Base-by-base conservation (phyloP, 2,113 vertebrate species). In the Entomyzon cyanotis region DNA sequence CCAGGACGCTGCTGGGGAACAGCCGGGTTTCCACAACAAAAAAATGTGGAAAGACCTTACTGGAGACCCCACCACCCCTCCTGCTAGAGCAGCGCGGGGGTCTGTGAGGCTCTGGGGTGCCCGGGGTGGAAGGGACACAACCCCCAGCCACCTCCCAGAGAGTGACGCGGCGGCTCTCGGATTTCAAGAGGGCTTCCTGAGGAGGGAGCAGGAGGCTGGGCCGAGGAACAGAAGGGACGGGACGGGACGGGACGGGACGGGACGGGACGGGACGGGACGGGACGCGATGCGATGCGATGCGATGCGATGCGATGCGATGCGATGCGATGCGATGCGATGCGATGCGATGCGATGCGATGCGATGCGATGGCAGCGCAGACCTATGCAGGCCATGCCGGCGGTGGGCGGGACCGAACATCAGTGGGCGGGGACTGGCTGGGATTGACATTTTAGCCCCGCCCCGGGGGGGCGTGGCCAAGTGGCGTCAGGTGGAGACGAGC, bases 111-210 rank as follows among this genome's bases (percentile, higher is more conserved):
- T 27, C 5, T 12, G 25, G 20, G 14, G 39, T 8, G 15, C 33
- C 37, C 1, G 5, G 39, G 21, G 21, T 56, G 25, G 47, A 49
- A 69, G 41, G 49, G 27, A 62, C 25, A 37, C 59, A 52, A 18
- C 6, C 7, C 35, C 8, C 9, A 30, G 10, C 7, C 41, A 7
- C 16, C 11, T 33, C 33, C 30, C 11, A 15, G 17, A 23, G 23
- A 47, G 16, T 11, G 10, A 15, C 0, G 1, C 1, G 0, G 20
- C 5, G 18, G 23, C 6, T 39, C 18, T 12, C 5, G 2, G 25
- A 7, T 42, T 64, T 63, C 30, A 42, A 49, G 14, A 0, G 2
- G 13, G 14, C 41, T 79, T 63, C 9, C 41, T 55, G 30, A 41
- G 62, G 18, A 30, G 12, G 52, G 6, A 19, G 44, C 27, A 27